Evolutionary conservation across 2,888 invertebrate genomes (phyloP), one percentile per base, ranked within the genome.

Genomic region (Norana najaformis): DNA sequence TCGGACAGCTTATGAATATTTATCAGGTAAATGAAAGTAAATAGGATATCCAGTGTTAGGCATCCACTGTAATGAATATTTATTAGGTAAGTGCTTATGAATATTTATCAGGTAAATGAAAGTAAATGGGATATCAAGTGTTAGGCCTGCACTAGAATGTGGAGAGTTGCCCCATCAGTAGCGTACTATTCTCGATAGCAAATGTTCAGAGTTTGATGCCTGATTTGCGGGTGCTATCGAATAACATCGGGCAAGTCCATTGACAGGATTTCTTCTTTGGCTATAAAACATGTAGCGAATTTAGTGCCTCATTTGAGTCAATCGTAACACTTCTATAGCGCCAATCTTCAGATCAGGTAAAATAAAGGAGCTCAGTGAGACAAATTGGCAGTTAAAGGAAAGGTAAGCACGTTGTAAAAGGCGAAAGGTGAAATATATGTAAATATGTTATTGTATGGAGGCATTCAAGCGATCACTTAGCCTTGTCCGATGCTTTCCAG

Each of bases 401-500:
- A 41, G 1, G 41, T 41, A 11, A 11, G 41, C 69, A 69, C 47
- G 23, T 23, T 47, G 20, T 1, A 47, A 23, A 23, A 47, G 23
- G 47, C 2, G 23, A 47, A 47, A 18, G 3, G 47, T 18, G 47
- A 47, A 18, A 13, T 47, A 47, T 47, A 47, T 47, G 47, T 47
- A 18, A 47, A 47, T 3, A 18, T 47, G 47, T 47, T 47, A 23
- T 6, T 47, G 20, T 47, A 23, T 47, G 23, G 23, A 23, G 2
- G 47, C 23, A 6, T 47, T 47, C 23, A 16, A 11, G 23, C 13
- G 23, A 47, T 47, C 47, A 5, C 23, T 1, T 47, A 83, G 34
- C 83, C 30, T 83, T 41, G 23, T 38, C 34, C 5, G 34, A 41
- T 35, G 23, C 35, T 89, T 37, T 85, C 0, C 91, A 94, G 94